Percentiles rank a stretch among this genome's conserved stretches.
These are phyloP conservation scores for Naso thynnoides DNA, from an alignment of 2,797 vertebrate genomes.

Conservation along the genomic window DNA sequence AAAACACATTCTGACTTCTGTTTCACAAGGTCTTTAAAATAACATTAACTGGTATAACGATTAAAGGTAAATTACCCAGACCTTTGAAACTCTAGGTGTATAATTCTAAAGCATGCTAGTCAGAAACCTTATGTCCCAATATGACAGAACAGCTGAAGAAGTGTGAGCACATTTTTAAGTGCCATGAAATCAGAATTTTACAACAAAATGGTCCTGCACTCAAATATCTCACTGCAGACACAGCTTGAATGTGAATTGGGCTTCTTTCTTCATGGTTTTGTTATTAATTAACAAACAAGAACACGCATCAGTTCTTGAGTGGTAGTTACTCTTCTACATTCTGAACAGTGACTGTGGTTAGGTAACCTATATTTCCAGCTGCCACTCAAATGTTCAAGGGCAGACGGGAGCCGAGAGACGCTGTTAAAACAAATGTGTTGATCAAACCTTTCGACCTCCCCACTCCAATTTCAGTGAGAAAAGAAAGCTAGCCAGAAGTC, in stretches of 20 bases:
- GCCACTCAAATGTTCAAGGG: constrained; percentile 30
- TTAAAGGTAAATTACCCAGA: no score
- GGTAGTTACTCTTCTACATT: constrained; percentile 6
- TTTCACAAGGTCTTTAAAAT: no score
- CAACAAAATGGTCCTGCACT: not conserved
- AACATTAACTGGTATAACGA: no score
- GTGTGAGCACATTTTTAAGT: constrained; percentile 1
- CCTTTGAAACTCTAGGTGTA: no score
- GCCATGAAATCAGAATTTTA: constrained; percentile 10
- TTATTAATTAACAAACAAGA: constrained; percentile 31
- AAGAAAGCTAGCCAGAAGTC: constrained; percentile 47
- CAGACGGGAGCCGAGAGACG: constrained; percentile 32
- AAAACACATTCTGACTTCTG: no score
- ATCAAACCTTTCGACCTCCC: constrained; percentile 51
- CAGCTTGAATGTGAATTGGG: constrained; percentile 5
- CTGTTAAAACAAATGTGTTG: constrained; percentile 55
- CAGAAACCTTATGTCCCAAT: not conserved
- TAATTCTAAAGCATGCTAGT: not conserved
- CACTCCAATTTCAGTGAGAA: constrained; percentile 27
- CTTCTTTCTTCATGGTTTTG: constrained; percentile 9
- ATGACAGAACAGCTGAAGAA: not conserved
- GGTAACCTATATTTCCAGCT: constrained; percentile 27
- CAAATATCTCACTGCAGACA: not conserved
- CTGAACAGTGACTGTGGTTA: constrained; percentile 9
- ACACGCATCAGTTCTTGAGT: constrained; percentile 9